A percentile compares a stretch with the other conserved stretches of the same genome.
Conservation (phyloP, 2,113 vertebrate species). For the Oophaga pumilio region DNA sequence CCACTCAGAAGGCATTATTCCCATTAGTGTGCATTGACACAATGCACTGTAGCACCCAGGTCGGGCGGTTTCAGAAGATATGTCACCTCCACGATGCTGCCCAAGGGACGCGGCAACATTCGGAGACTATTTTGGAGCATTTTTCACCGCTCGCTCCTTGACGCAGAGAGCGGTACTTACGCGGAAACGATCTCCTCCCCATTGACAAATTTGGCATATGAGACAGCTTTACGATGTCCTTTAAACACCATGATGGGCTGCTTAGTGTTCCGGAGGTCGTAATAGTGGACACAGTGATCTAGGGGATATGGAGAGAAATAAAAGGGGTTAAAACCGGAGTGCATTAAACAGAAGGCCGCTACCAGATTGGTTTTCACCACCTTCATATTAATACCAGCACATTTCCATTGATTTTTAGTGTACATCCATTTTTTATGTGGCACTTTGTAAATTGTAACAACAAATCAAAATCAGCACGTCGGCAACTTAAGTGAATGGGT, state of each 20-base stretch:
- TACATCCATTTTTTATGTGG: constrained; percentile 20
- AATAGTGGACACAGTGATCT: constrained; percentile 99
- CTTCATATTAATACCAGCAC: constrained; percentile 1
- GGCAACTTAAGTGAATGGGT: constrained; percentile 6
- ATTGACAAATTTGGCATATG: constrained; percentile 97
- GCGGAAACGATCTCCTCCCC: constrained; percentile 98
- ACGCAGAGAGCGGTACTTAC: constrained; percentile 76
- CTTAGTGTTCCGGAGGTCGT: constrained; percentile 98
- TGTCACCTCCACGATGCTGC: neutral
- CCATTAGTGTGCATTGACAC: neutral
- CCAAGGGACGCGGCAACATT: neutral
- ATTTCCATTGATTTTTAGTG: neutral
- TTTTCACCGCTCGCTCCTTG: neutral
- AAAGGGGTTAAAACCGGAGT: neutral
- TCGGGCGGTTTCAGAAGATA: neutral
- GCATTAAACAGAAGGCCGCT: constrained; percentile 31
- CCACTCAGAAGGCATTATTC: constrained; percentile 3
- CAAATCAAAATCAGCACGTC: neutral
- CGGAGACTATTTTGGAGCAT: neutral
- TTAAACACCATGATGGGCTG: constrained; percentile 99
- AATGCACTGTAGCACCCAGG: neutral
- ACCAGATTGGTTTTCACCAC: neutral
- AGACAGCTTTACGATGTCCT: constrained; percentile 96
- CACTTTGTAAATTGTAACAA: constrained; percentile 24
- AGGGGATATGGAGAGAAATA: constrained; percentile 34